Evolutionary conservation across 2,888 invertebrate species (phyloP).

Genomic region (Drosophila cognata): DNA sequence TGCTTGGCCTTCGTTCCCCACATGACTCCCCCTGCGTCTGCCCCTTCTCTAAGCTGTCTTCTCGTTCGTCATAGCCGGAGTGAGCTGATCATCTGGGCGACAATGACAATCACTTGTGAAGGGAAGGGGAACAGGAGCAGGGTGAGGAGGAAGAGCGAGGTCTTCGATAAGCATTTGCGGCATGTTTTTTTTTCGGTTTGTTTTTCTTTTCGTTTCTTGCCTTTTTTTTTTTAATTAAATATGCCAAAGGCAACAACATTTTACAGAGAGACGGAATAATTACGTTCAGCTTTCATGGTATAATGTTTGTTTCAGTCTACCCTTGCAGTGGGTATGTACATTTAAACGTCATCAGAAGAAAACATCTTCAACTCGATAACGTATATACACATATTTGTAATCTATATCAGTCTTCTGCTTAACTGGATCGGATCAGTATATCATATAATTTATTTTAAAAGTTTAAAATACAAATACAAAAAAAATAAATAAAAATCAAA

Average conservation of each 20-base stretch:
- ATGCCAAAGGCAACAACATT: slow-evolving; percentile 54
- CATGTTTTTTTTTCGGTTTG: not conserved
- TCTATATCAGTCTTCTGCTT: not conserved
- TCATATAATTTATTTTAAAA: not conserved
- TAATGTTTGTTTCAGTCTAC: slow-evolving; percentile 21
- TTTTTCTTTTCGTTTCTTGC: not conserved
- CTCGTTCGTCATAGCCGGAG: slow-evolving; percentile 14
- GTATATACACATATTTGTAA: not conserved
- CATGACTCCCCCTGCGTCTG: not conserved
- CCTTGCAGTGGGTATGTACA: not conserved
- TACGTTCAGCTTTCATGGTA: slow-evolving; percentile 50
- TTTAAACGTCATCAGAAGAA: not conserved
- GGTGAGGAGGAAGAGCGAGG: not conserved
- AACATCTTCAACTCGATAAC: not conserved
- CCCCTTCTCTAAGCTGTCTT: slow-evolving; percentile 2
- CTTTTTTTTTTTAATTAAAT: slow-evolving; percentile 41
- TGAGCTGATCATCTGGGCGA: slow-evolving; percentile 27
- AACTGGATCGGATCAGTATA: not conserved
- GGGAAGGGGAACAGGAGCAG: not conserved
- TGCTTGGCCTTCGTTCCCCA: slow-evolving; percentile 51
- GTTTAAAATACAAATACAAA: not conserved
- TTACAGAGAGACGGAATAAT: slow-evolving; percentile 60
- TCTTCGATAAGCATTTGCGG: slow-evolving; percentile 37
- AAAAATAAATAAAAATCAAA: not conserved
- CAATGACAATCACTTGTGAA: slow-evolving; percentile 51